phyloP scores from a whole-genome alignment of 2,113 vertebrate species.

The Burhinus oedicnemus region DNA sequence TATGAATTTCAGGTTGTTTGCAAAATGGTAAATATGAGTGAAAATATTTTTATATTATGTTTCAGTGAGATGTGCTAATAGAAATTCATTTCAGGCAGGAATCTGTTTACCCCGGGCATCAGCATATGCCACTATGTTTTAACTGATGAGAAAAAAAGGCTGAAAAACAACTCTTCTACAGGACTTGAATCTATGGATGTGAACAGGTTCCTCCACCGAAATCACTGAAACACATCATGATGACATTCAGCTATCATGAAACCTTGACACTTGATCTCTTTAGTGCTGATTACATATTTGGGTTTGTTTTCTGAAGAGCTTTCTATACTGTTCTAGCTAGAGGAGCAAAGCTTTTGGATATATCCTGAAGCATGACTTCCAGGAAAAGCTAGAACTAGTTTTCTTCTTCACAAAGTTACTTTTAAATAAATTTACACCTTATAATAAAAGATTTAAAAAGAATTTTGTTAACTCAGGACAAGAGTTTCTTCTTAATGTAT shows the following conservation, averaged over 20 bases:
- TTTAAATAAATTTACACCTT: neutral
- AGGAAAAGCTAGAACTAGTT: neutral
- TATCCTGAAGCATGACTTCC: neutral
- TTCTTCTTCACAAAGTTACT: neutral
- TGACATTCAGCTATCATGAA: neutral
- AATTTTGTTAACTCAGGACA: neutral
- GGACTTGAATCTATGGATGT: neutral
- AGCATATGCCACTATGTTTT: neutral
- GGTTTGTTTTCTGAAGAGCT: neutral
- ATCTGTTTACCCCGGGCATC: neutral
- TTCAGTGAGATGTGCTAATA: neutral
- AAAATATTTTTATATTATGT: neutral
- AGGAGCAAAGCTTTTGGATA: neutral
- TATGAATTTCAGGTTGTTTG: neutral
- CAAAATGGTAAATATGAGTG: neutral
- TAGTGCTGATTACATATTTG: neutral
- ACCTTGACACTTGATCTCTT: neutral
- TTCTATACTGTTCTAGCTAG: neutral
- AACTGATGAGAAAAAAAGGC: neutral
- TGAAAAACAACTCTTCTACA: neutral
- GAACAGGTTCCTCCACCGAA: neutral
- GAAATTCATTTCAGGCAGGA: neutral
- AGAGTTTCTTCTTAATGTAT: neutral
- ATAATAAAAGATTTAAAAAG: neutral
- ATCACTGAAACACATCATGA: neutral